Evolutionary conservation across 2,888 invertebrate genomes (phyloP), one percentile per base, ranked within the genome.

Genomic region (Stenichneumon culpator): DNA sequence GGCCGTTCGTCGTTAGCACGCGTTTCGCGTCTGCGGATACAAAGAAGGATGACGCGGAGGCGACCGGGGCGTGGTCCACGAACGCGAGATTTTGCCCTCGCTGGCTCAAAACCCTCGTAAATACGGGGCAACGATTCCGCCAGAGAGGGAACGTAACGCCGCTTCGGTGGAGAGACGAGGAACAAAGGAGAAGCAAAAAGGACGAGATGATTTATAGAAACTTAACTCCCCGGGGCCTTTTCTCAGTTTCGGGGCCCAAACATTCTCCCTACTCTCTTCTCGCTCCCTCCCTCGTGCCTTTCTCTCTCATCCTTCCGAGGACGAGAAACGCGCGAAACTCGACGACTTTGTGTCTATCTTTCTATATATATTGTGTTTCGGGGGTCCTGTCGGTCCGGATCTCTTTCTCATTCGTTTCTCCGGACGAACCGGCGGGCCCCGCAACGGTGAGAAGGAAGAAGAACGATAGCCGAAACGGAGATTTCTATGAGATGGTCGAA

Each of bases 191-290:
- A 60, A 50, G 79, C 72, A 90, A 89, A 89, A 88, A 89, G 87
- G 73, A 89, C 87, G 74, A 90, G 89, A 93, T 93, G 94, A 93
- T 94, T 93, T 94, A 94, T 93, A 92, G 93, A 93, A 93, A 93
- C 92, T 90, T 92, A 92, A 92, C 91, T 92, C 90, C 90, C 90
- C 79, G 67, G 63, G 79, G 70, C 82, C 72, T 52, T 28, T 79
- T 79, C 79, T 75, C 50, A 57, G 69, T 75, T 79, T 70, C 47
- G 75, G 82, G 63, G 32, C 22, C 68, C 79, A 32, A 69, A 67
- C 75, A 75, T 79, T 79, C 84, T 39, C 54, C 54, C 9, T 68
- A 79, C 65, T 57, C 68, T 77, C 78, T 36, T 81, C 81, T 79
- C 80, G 25, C 79, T 83, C 65, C 52, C 36, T 73, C 70, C 54